A percentile compares a stretch with the other conserved stretches of the same genome.
Conservation (phyloP, 1,140 invertebrate genomes). For the Trissolcus basalis region DNA sequence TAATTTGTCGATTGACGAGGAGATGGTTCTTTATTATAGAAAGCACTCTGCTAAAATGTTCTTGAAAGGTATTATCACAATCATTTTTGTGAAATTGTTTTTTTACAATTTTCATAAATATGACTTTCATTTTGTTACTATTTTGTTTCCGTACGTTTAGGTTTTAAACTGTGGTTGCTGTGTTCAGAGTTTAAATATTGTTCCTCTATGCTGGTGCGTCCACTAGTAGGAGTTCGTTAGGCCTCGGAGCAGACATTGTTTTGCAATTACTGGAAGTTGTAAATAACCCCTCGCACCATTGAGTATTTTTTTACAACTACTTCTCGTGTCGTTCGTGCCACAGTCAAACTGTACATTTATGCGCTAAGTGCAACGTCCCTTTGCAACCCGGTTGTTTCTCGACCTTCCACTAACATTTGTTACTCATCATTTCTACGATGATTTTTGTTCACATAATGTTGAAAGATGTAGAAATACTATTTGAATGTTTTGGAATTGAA, state of each 20-base stretch:
- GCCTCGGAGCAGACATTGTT: conserved; percentile 26
- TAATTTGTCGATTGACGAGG: conserved; percentile 31
- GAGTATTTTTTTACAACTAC: conserved; percentile 27
- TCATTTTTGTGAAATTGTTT: too few species aligned
- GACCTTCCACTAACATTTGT: too few species aligned
- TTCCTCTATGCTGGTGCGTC: conserved; percentile 22
- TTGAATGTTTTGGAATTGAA: too few species aligned
- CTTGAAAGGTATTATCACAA: conserved; percentile 13
- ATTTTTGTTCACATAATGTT: too few species aligned
- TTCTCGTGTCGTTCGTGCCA: too few species aligned
- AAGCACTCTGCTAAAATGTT: conserved; percentile 30
- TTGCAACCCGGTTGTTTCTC: too few species aligned
- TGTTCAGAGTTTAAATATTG: conserved; percentile 14
- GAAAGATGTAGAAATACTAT: too few species aligned
- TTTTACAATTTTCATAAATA: background rate
- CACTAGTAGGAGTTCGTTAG: conserved; percentile 10
- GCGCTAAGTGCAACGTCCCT: too few species aligned
- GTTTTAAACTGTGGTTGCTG: conserved; percentile 25
- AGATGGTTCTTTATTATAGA: conserved; percentile 30
- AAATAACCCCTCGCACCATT: conserved; percentile 4
- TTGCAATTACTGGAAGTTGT: conserved; percentile 16
- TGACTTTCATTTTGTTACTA: conserved; percentile 8
- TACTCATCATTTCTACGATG: too few species aligned
- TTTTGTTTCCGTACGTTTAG: conserved; percentile 19
- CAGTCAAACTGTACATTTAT: too few species aligned